phyloP scores from a whole-genome alignment of 2,113 vertebrate genomes.

The Campylorhamphus procurvoides region DNA sequence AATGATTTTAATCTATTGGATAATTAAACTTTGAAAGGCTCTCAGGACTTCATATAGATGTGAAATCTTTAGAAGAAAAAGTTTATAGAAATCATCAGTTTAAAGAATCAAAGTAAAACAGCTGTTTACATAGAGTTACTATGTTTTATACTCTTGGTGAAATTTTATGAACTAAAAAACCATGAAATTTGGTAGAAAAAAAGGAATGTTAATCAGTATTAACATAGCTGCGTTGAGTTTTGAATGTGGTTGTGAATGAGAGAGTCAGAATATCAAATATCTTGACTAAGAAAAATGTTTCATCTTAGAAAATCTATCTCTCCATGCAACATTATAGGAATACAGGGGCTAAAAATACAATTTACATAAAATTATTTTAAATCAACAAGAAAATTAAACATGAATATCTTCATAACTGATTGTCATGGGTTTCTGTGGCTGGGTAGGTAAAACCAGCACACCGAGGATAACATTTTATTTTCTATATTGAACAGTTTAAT shows the following conservation, averaged over 20 bases:
- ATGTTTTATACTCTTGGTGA: not conserved
- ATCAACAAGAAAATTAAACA: not conserved
- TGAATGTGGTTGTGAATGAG: not conserved
- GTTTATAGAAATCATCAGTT: not conserved
- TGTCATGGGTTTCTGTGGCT: too few species aligned
- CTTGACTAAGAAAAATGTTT: not conserved
- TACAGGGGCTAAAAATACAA: not conserved
- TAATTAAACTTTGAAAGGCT: not conserved
- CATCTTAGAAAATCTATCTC: not conserved
- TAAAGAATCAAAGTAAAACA: not conserved
- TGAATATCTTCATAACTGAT: not conserved
- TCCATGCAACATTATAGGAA: not conserved
- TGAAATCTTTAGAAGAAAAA: not conserved
- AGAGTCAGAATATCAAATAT: not conserved
- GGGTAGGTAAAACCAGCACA: too few species aligned
- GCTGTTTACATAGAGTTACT: not conserved
- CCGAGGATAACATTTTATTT: not conserved
- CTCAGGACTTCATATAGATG: not conserved
- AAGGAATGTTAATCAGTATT: not conserved
- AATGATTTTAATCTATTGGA: not conserved
- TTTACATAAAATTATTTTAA: not conserved
- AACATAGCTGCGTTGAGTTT: not conserved
- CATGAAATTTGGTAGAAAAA: not conserved
- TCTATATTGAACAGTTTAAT: not conserved
- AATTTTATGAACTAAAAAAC: not conserved